phyloP scores from a whole-genome alignment of 2,113 vertebrate genomes.

The Melanostigma gelatinosum region DNA sequence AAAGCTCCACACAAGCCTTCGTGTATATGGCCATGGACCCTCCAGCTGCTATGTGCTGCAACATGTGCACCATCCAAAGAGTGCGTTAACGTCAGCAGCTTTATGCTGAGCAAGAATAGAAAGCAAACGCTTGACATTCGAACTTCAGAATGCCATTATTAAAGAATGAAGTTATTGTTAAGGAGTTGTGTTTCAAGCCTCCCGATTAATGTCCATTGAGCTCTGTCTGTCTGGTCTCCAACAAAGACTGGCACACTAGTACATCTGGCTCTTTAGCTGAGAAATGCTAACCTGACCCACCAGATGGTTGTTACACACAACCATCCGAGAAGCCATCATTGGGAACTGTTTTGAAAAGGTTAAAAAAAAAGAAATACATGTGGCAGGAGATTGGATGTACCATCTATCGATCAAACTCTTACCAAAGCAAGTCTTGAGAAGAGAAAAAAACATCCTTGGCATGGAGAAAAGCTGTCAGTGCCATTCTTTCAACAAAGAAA shows the following conservation, averaged over 20 bases:
- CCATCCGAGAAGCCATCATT: not conserved
- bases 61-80: conserved; percentile 2
- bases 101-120: conserved; percentile 1
- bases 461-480: too few species aligned
- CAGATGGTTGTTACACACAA: not conserved
- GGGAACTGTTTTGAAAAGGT: too few species aligned
- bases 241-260: not conserved
- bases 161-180: not conserved
- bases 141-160: not conserved
- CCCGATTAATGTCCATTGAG: not conserved
- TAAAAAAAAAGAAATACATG: too few species aligned
- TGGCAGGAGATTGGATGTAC: too few species aligned
- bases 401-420: too few species aligned
- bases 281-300: not conserved
- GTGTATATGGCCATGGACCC: conserved; percentile 13
- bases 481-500: too few species aligned
- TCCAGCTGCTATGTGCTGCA: not conserved
- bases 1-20: conserved; percentile 24
- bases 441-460: too few species aligned
- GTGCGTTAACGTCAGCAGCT: not conserved
- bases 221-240: not conserved
- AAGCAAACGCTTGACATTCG: not conserved
- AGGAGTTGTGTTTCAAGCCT: not conserved
- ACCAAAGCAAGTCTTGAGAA: too few species aligned
- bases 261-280: not conserved